phyloP scores from a whole-genome alignment of 2,888 invertebrate species.

The Galerucella nymphaeae region DNA sequence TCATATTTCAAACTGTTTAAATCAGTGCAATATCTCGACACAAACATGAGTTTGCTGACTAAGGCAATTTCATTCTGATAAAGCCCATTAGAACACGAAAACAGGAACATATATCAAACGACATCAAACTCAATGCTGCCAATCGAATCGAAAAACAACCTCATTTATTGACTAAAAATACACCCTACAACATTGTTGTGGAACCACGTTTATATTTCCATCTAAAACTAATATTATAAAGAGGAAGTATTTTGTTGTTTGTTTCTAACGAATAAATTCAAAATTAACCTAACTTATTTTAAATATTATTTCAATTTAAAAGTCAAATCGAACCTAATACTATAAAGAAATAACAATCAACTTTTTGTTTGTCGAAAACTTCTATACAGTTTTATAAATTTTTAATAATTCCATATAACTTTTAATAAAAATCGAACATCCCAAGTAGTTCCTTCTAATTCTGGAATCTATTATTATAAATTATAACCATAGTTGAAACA shows the following conservation, averaged over 20 bases:
- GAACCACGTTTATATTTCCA: neutral
- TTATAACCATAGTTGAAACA: constrained; percentile 18
- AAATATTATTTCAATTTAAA: too few relatives aligned
- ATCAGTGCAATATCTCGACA: constrained; percentile 21
- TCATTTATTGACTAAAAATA: constrained; percentile 1
- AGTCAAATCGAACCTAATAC: too few relatives aligned
- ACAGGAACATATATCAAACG: constrained; percentile 23
- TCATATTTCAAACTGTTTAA: constrained; percentile 10
- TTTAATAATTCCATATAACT: too few relatives aligned
- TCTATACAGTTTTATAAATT: too few relatives aligned
- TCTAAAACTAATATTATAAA: too few relatives aligned
- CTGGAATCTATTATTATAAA: too few relatives aligned
- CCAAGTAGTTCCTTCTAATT: too few relatives aligned
- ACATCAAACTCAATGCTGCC: neutral
- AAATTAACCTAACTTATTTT: too few relatives aligned
- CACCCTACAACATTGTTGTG: neutral
- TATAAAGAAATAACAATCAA: too few relatives aligned
- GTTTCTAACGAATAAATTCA: neutral
- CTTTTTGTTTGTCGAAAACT: too few relatives aligned
- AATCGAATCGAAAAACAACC: constrained; percentile 3
- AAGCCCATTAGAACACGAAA: constrained; percentile 26
- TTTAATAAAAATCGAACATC: too few relatives aligned
- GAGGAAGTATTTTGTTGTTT: neutral
- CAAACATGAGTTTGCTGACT: constrained; percentile 29
- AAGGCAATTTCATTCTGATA: constrained; percentile 26